Evolutionary conservation across 2,888 invertebrate genomes (phyloP).

Genomic region (Microctonus hyperodae): DNA sequence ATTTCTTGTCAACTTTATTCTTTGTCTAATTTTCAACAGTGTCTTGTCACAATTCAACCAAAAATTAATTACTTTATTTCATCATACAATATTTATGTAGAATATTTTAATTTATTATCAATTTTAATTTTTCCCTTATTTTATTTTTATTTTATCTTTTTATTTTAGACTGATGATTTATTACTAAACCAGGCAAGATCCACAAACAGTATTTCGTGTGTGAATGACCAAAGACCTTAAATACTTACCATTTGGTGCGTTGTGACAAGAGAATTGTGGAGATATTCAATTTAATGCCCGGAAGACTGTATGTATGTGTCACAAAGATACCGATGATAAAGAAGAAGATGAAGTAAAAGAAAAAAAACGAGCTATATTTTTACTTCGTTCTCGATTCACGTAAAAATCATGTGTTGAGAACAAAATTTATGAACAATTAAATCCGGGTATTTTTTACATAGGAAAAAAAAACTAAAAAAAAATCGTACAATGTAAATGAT

Average conservation of each 20-base stretch:
- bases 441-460: background rate
- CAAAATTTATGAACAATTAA: background rate
- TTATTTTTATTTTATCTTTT: conserved; percentile 24
- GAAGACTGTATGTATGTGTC: conserved; percentile 18
- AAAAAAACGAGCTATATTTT: conserved; percentile 2
- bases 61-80: background rate
- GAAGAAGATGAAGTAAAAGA: background rate
- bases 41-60: background rate
- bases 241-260: conserved; percentile 42
- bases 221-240: conserved; percentile 59
- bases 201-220: conserved; percentile 58
- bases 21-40: conserved; percentile 1
- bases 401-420: background rate
- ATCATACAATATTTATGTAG: background rate
- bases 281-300: conserved; percentile 9
- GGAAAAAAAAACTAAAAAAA: conserved; percentile 18
- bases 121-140: background rate
- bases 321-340: background rate
- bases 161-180: conserved; percentile 43
- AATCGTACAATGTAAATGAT: conserved; percentile 14
- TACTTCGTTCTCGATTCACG: background rate
- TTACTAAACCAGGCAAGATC: conserved; percentile 38
- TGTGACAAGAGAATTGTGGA: conserved; percentile 19
- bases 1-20: conserved; percentile 21
- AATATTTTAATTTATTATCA: background rate